Conservation (phyloP, 1,140 invertebrate species). For the Anthonomus grandis region DNA sequence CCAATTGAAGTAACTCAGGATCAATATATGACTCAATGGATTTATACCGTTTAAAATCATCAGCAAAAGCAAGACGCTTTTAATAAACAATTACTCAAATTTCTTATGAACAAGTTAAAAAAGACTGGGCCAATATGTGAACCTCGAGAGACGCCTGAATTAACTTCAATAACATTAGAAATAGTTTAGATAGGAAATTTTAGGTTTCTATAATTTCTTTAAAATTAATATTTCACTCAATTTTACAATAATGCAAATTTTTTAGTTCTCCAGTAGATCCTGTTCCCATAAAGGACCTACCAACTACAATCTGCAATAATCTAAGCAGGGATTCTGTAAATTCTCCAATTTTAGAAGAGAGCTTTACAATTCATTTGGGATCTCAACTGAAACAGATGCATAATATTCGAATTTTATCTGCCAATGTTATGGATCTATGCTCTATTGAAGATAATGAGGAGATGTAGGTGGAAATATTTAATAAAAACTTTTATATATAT, state of each 20-base stretch:
- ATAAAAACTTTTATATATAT: not conserved
- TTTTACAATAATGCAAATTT: conserved; percentile 14
- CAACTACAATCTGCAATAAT: not conserved
- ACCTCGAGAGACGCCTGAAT: no score
- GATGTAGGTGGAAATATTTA: conserved; percentile 39
- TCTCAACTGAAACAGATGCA: conserved; percentile 98
- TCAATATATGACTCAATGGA: no score
- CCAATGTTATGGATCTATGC: conserved; percentile 84
- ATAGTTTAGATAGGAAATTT: no score
- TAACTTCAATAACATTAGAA: no score
- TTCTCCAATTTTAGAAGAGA: conserved; percentile 73
- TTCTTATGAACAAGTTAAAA: no score
- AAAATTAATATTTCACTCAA: no score
- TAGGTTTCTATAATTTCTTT: no score
- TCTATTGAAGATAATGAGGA: conserved; percentile 58
- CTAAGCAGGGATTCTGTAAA: conserved; percentile 32
- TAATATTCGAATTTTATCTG: conserved; percentile 88
- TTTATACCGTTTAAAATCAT: no score
- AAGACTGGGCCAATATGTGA: no score
- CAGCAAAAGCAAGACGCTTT: no score
- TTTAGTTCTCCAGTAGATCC: conserved; percentile 41
- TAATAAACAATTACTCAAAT: no score
- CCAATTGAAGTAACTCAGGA: no score
- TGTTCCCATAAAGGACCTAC: conserved; percentile 28
- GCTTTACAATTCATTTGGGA: conserved; percentile 95